Percentiles rank a stretch among this genome's conserved stretches.
Conservation (phyloP, 2,888 invertebrate genomes). For the Marasmarcha lunaedactyla region DNA sequence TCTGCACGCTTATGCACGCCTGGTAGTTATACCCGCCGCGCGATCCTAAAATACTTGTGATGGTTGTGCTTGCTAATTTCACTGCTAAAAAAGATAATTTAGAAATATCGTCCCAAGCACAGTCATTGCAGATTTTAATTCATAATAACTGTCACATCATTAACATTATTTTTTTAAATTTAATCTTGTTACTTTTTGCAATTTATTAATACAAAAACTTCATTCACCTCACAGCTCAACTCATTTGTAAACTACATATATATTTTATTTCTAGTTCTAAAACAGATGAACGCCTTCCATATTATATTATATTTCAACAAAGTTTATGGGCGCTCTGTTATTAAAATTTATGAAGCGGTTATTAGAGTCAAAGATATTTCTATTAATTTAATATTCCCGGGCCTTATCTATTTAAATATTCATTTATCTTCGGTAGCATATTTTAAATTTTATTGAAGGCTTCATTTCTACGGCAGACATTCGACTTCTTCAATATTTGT, state of each 20-base stretch:
- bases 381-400: neutral
- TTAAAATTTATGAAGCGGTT: neutral
- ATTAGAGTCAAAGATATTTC: conserved; percentile 1
- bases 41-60: conserved; percentile 23
- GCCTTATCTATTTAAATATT: neutral
- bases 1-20: conserved; percentile 63
- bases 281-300: neutral
- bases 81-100: too few relatives aligned
- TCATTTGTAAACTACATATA: too few relatives aligned
- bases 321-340: neutral
- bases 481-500: neutral
- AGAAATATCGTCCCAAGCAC: too few relatives aligned
- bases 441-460: neutral
- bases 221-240: too few relatives aligned
- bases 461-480: neutral
- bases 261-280: neutral
- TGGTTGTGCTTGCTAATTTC: conserved; percentile 2
- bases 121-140: too few relatives aligned
- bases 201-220: too few relatives aligned
- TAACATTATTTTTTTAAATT: too few relatives aligned
- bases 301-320: neutral
- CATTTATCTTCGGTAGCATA: neutral
- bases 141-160: too few relatives aligned
- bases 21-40: conserved; percentile 39
- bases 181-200: too few relatives aligned